A percentile compares a stretch with the other conserved stretches of the same genome.
Conservation (phyloP, 1,140 invertebrate genomes). For the Ostrea edulis region DNA sequence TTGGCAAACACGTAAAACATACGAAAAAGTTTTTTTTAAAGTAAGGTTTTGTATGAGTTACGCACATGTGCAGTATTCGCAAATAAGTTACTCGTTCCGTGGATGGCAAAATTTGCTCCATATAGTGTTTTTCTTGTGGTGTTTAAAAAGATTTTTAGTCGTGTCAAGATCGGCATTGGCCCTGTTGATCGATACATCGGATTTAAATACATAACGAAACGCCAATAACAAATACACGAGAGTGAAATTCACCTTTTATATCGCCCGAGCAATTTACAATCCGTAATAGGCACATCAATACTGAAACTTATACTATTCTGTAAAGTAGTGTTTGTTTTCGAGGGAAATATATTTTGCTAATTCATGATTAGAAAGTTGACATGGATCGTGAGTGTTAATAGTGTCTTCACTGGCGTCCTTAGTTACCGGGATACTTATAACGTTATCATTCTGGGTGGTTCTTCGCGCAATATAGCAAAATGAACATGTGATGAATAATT, state of each 20-base stretch:
- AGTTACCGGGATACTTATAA: slow-evolving; percentile 20
- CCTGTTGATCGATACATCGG: slow-evolving; percentile 31
- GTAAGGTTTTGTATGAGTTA: too few species aligned
- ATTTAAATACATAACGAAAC: slow-evolving; percentile 33
- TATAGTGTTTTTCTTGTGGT: not conserved
- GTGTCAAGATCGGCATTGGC: slow-evolving; percentile 17
- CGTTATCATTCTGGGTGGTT: not conserved
- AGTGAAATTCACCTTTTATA: slow-evolving; percentile 22
- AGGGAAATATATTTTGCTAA: slow-evolving; percentile 6
- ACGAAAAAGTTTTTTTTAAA: too few species aligned
- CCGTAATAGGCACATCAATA: slow-evolving; percentile 34
- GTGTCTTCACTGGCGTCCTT: slow-evolving; percentile 17
- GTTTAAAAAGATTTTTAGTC: slow-evolving; percentile 26
- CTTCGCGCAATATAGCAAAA: slow-evolving; percentile 19
- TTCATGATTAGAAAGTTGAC: not conserved
- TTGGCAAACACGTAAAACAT: too few species aligned
- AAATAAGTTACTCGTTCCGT: not conserved
- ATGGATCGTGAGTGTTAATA: not conserved
- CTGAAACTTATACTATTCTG: not conserved
- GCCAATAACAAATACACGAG: slow-evolving; percentile 3
- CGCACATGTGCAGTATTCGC: too few species aligned
- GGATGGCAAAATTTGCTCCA: not conserved
- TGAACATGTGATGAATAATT: slow-evolving; percentile 21
- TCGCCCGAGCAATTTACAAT: slow-evolving; percentile 2
- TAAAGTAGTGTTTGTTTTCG: not conserved